Base-by-base conservation (phyloP, 2,113 vertebrate species). In the Pitta sordida region DNA sequence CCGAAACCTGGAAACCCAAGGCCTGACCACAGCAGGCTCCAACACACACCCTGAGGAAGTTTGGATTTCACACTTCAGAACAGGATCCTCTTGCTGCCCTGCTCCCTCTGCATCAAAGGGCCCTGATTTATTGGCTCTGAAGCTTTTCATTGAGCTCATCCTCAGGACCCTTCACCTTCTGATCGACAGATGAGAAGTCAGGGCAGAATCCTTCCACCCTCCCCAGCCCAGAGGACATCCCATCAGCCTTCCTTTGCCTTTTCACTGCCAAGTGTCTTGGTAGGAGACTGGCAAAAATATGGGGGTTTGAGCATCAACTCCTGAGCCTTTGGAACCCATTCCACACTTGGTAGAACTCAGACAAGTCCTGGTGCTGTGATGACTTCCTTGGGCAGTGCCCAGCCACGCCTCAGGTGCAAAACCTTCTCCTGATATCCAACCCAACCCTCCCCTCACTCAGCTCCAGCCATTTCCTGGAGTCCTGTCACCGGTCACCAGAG, bases 11-110 rank as follows among this genome's bases (percentile, higher is more conserved):
- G 93, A 90, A 90, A 85, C 69, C 9, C 32, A 26, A 84, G 21
- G 68, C 83, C 74, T 91, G 81, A 77, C 32, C 74, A 41, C 62
- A 92, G 81, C 71, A 90, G 74, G 78, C 74, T 91, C 63, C 52
- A 65, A 22, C 1, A 67, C 23, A 56, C 41, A 18, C 71, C 24
- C 75, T 39, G 37, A 58, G 34, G 18, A 91, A 44, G 46, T 58
- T 76, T 5, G 32, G 29, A n/a, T 86, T 74, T 59, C 21, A 3
- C 79, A 64, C 82, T 70, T 91, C 55, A 73, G 52, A 75, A 64
- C 52, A 16, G 81, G 52, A 26, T 71, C 34, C 27, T 82, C 53
- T 86, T 44, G 21, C 77, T 36, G 53, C 26, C 43, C 56, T 26
- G 36, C 29, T 95, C 52, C 62, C 49, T 37, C 74, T 74, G 43